A percentile compares a stretch with the other conserved stretches of the same genome.
phyloP scores from a whole-genome alignment of 1,140 invertebrate genomes.

The Drosophila cardini region DNA sequence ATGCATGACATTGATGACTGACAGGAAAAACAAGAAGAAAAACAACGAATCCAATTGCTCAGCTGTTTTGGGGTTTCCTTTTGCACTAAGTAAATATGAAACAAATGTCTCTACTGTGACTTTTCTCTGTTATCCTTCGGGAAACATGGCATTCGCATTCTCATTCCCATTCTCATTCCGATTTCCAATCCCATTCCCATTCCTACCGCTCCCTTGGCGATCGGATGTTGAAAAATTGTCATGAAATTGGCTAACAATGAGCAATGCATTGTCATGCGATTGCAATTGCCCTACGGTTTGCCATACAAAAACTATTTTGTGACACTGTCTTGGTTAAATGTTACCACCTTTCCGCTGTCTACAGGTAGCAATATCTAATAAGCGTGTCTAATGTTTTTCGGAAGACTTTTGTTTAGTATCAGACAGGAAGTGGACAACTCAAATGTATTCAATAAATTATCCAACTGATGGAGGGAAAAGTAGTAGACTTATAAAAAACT shows the following conservation, averaged over 20 bases:
- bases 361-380: slow-evolving; percentile 64
- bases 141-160: slow-evolving; percentile 2
- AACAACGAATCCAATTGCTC: slow-evolving; percentile 73
- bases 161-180: slow-evolving; percentile 10
- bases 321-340: slow-evolving; percentile 33
- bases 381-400: slow-evolving; percentile 69
- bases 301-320: slow-evolving; percentile 51
- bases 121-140: slow-evolving; percentile 23
- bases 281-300: slow-evolving; percentile 40
- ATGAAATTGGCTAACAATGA: slow-evolving; percentile 79
- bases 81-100: slow-evolving; percentile 72
- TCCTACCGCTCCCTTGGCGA: slow-evolving; percentile 35
- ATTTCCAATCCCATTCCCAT: slow-evolving; percentile 20
- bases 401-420: slow-evolving; percentile 61
- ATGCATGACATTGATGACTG: slow-evolving; percentile 78
- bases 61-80: slow-evolving; percentile 58
- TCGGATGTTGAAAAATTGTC: slow-evolving; percentile 74
- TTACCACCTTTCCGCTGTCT: slow-evolving; percentile 47
- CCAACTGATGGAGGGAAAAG: not conserved
- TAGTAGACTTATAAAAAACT: no score
- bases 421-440: slow-evolving; percentile 59
- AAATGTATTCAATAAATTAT: not conserved
- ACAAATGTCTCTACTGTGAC: slow-evolving; percentile 71
- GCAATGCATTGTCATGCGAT: slow-evolving; percentile 68
- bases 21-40: slow-evolving; percentile 26